A percentile compares a stretch with the other conserved stretches of the same genome.
Evolutionary conservation across 2,113 vertebrate species (phyloP).

Genomic region (Pavo muticus): DNA sequence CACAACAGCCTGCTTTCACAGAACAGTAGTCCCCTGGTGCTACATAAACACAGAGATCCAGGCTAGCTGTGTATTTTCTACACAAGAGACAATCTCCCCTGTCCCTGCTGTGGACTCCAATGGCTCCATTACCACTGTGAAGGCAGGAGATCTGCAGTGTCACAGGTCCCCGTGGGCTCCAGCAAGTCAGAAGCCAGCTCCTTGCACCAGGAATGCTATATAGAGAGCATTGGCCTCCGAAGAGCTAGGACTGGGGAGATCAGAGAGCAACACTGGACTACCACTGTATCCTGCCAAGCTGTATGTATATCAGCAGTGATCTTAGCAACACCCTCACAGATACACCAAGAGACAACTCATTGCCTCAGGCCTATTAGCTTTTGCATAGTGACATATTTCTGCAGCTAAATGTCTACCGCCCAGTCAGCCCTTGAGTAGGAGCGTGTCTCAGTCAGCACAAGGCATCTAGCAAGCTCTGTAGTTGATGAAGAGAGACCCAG

Average conservation of each 20-base stretch:
- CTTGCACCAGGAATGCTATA: neutral
- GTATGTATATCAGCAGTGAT: neutral
- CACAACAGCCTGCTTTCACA: slow-evolving; percentile 68
- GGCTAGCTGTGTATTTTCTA: slow-evolving; percentile 70
- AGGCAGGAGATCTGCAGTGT: slow-evolving; percentile 38
- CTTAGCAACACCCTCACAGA: neutral
- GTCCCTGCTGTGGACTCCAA: slow-evolving; percentile 62
- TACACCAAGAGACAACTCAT: neutral
- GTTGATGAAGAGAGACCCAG: neutral
- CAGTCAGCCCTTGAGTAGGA: neutral
- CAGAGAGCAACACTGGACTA: neutral
- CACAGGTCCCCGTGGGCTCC: neutral
- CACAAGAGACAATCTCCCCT: slow-evolving; percentile 61
- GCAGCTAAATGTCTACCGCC: neutral
- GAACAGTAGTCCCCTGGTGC: slow-evolving; percentile 76
- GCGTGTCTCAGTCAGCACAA: neutral
- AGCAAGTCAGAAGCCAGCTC: neutral
- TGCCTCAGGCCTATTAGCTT: neutral
- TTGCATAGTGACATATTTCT: neutral
- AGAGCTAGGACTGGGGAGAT: neutral
- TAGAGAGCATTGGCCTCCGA: neutral
- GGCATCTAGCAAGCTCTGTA: neutral
- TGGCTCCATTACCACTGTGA: neutral
- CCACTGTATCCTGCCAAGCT: neutral
- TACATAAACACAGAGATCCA: slow-evolving; percentile 70